These are phyloP conservation scores for Nothura maculosa DNA, from an alignment of 2,797 vertebrate genomes.

Conservation along the genomic window DNA sequence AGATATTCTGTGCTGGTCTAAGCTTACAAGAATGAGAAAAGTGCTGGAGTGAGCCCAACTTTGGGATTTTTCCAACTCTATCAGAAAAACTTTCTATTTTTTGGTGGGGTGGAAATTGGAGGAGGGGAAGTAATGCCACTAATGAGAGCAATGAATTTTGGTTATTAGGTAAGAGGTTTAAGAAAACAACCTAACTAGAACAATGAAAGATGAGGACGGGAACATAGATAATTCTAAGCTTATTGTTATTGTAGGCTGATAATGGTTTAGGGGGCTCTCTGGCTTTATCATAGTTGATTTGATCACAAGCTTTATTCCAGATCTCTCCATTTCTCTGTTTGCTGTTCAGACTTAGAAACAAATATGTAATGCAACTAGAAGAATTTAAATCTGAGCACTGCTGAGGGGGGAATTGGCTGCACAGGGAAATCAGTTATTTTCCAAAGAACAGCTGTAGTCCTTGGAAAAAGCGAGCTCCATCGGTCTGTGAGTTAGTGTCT, in stretches of 20 bases:
- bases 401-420: neutral
- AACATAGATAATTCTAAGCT: slow-evolving; percentile 61
- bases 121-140: neutral
- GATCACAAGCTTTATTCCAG: neutral
- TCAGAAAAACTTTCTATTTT: neutral
- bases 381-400: slow-evolving; percentile 5
- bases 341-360: neutral
- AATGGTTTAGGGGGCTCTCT: slow-evolving; percentile 17
- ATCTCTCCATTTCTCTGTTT: neutral
- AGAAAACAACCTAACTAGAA: slow-evolving; percentile 59
- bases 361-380: neutral
- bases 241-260: slow-evolving; percentile 55
- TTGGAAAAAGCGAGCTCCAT: neutral
- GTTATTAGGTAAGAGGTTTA: slow-evolving; percentile 66
- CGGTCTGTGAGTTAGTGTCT: neutral
- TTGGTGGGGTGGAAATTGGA: too few relatives aligned
- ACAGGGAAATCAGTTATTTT: slow-evolving; percentile 25
- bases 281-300: neutral
- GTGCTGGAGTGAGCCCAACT: slow-evolving; percentile 16
- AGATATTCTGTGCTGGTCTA: slow-evolving; percentile 52
- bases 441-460: slow-evolving; percentile 27
- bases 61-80: slow-evolving; percentile 50
- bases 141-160: slow-evolving; percentile 54
- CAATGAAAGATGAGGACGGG: slow-evolving; percentile 52
- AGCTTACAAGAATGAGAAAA: slow-evolving; percentile 13